These are phyloP conservation scores for Metopia argyrocephala DNA, from an alignment of 2,888 invertebrate species.

Conservation along the genomic window DNA sequence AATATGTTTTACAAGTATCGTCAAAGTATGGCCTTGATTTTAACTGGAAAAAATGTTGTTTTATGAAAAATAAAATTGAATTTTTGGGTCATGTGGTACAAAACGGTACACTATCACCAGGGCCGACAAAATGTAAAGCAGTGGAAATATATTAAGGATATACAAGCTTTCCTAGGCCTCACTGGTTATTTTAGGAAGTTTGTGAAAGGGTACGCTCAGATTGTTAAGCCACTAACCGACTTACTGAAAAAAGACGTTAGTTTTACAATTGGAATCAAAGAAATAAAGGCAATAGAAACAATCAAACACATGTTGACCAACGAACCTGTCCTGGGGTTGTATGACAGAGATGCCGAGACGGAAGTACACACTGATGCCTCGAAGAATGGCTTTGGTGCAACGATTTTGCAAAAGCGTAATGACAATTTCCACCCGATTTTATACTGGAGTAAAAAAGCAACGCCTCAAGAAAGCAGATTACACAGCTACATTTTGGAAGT, in stretches of 20 bases:
- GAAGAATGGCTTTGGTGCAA: conserved; percentile 45
- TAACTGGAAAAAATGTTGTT: conserved; percentile 27
- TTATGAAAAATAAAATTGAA: conserved; percentile 20
- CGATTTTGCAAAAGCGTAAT: conserved; percentile 44
- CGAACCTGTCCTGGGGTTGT: conserved; percentile 32
- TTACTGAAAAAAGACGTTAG: conserved; percentile 41
- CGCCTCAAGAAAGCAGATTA: too few relatives aligned
- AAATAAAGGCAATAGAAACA: conserved; percentile 41
- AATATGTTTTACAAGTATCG: conserved; percentile 35
- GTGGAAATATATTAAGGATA: conserved; percentile 22
- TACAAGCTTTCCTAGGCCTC: conserved; percentile 44
- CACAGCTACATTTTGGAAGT: too few relatives aligned
- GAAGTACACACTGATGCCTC: too few relatives aligned
- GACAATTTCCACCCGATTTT: conserved; percentile 51
- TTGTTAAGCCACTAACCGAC: conserved; percentile 47
- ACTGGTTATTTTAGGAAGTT: conserved; percentile 51
- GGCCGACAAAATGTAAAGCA: conserved; percentile 6
- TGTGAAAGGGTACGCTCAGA: conserved; percentile 10
- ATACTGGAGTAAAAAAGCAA: too few relatives aligned
- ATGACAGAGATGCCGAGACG: conserved; percentile 20
- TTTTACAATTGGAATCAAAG: conserved; percentile 42
- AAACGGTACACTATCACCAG: conserved; percentile 17
- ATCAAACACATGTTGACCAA: conserved; percentile 30
- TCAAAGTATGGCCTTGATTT: neutral
- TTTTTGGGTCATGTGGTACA: conserved; percentile 13